Evolutionary conservation across 2,797 vertebrate genomes (phyloP).

Genomic region (Peromyscus aztecus): DNA sequence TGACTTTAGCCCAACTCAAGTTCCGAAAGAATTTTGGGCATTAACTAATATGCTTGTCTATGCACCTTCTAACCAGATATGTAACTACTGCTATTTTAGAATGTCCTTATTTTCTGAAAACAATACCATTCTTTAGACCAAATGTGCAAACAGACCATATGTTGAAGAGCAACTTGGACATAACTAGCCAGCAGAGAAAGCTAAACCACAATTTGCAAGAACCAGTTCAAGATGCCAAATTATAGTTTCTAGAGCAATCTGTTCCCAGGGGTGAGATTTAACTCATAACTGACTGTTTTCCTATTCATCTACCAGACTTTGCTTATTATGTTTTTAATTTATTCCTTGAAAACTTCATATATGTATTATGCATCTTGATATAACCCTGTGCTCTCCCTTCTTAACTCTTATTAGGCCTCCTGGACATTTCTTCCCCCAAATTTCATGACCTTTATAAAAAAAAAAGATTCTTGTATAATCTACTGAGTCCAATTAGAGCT

Average conservation of each 20-base stretch:
- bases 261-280: not conserved
- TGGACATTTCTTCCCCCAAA: not conserved
- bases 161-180: not conserved
- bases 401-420: not conserved
- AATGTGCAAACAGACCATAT: not conserved
- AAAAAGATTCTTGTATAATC: not conserved
- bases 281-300: not conserved
- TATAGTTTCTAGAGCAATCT: not conserved
- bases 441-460: not conserved
- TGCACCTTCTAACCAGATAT: not conserved
- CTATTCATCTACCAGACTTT: not conserved
- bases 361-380: not conserved
- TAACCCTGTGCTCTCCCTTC: not conserved
- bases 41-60: not conserved
- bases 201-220: not conserved
- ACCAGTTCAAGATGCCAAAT: not conserved
- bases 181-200: not conserved
- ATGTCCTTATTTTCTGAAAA: not conserved
- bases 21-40: slow-evolving; percentile 19
- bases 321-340: not conserved
- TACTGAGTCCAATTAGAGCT: not conserved
- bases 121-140: not conserved
- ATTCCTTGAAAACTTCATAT: not conserved
- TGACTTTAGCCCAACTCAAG: slow-evolving; percentile 37
- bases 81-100: not conserved